Evolutionary conservation across 2,113 vertebrate species (phyloP), one percentile per base, ranked within the genome.

Genomic region (Lonchura striata): DNA sequence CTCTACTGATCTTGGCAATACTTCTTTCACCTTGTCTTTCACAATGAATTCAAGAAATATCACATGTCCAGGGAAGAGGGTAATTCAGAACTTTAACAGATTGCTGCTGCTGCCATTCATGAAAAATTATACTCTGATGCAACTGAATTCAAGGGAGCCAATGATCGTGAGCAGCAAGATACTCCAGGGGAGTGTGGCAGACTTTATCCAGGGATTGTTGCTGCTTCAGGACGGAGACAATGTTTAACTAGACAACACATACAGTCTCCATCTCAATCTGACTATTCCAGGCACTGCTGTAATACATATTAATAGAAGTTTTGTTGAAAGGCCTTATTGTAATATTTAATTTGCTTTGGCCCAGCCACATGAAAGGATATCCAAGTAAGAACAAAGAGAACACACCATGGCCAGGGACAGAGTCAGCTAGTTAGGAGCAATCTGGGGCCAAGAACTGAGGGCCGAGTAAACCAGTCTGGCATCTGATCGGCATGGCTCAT

Each of bases 301-400:
- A 82, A 89, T 95, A 50, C 74, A 86, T 95, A 95, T 88, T 94
- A 94, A 97, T 86, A 93, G 88, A 46, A 69, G 56, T 92, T 93
- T 66, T 91, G 91, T 94, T 94, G 89, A 95, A 96, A 95, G 74
- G 28, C 82, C n/a, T 71, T 76, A 92, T 94, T 97, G 92, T 95
- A 91, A n/a, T 75, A 57, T 69, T 86, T 88, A 60, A 76, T 95
- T 95, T 95, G 57, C 74, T 82, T 95, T 96, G 91, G 87, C 66
- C 74, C 46, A 88, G 71, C 33, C 70, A 63, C 61, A 47, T 79
- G 84, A 88, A 91, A 95, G 66, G 50, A 54, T 54, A 72, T 94
- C 91, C 91, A 95, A 95, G 37, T 61, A 61, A 79, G 78, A 96
- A 95, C 66, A 95, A 94, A 94, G 84, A 80, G 35, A 71, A 17